Evolutionary conservation across 2,888 invertebrate species (phyloP), one percentile per base, ranked within the genome.

Genomic region (Caenorhabditis macrosperma): DNA sequence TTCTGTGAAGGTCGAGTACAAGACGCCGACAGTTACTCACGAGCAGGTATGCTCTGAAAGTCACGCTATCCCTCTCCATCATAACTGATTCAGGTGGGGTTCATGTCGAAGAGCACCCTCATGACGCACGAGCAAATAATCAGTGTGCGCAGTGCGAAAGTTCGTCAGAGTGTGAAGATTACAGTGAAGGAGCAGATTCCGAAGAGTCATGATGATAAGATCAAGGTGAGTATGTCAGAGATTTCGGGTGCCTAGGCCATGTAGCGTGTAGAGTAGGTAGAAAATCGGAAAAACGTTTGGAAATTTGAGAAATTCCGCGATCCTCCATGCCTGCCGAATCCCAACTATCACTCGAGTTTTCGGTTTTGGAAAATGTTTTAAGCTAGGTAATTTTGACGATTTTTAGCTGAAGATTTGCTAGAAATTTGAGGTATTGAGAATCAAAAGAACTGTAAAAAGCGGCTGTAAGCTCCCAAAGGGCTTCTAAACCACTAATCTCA

Each of bases 111-210:
- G 83, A 85, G 83, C 41, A 83, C 86, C 1, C 76, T 90, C 44
- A 80, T 86, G 59, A 89, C 88, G 6, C 87, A 91, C 79, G 88
- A 90, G 57, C 89, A 90, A 68, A 20, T 83, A 26, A 91, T 91
- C 33, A 89, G 88, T 74, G 78, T 92, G 9, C 89, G 91, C 75
- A 92, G 92, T 86, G 91, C 91, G 7, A 91, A 91, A 78, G 88
- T 87, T 6, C 60, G 60, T 3, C 79, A 81, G 22, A 66, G 85
- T 9, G 87, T 91, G 20, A 86, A 88, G 26, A 86, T 92, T 28
- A 86, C 87, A 6, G 86, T 92, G 2, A 87, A 86, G 44, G 92
- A 92, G 78, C 91, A 91, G 60, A 88, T 92, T 46, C 92, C 92
- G 4, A 88, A 88, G 30, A 90, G 90, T 30, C 84, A 86, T 15